These are phyloP conservation scores for Hipparchia sbordonii DNA, from an alignment of 2,888 invertebrate genomes.

Conservation along the genomic window DNA sequence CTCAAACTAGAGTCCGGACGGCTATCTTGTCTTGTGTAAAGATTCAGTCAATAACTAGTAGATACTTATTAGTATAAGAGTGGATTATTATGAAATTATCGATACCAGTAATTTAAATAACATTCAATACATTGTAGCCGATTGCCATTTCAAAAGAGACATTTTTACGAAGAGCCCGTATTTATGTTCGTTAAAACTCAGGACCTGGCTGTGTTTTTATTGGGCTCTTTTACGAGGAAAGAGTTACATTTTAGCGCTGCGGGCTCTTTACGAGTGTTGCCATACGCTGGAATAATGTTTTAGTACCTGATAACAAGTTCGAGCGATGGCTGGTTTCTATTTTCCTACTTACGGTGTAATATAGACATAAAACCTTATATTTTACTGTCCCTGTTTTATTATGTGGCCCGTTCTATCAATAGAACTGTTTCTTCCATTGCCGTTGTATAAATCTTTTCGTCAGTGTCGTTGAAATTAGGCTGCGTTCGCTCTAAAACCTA, in stretches of 20 bases:
- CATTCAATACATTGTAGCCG: constrained; percentile 47
- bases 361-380: constrained; percentile 37
- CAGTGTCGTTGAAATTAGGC: constrained; percentile 1
- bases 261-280: constrained; percentile 69
- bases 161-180: constrained; percentile 69
- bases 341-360: constrained; percentile 34
- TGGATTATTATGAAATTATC: background rate
- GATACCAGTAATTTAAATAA: constrained; percentile 25
- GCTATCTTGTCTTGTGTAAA: no score
- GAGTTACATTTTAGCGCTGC: constrained; percentile 82
- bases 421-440: constrained; percentile 21
- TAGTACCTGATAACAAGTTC: constrained; percentile 77
- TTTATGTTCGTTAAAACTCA: constrained; percentile 77
- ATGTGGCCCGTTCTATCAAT: constrained; percentile 29
- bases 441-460: constrained; percentile 9
- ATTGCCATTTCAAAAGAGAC: constrained; percentile 52
- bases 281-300: constrained; percentile 70
- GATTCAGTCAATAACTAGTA: no score
- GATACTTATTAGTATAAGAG: no score
- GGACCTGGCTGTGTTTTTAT: constrained; percentile 75
- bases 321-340: constrained; percentile 56
- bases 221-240: constrained; percentile 72
- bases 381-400: constrained; percentile 35
- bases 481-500: background rate
- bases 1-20: no score